Percentiles rank a stretch among this genome's conserved stretches.
Conservation (phyloP, 2,888 invertebrate genomes). For the Didymodactylos carnosus region DNA sequence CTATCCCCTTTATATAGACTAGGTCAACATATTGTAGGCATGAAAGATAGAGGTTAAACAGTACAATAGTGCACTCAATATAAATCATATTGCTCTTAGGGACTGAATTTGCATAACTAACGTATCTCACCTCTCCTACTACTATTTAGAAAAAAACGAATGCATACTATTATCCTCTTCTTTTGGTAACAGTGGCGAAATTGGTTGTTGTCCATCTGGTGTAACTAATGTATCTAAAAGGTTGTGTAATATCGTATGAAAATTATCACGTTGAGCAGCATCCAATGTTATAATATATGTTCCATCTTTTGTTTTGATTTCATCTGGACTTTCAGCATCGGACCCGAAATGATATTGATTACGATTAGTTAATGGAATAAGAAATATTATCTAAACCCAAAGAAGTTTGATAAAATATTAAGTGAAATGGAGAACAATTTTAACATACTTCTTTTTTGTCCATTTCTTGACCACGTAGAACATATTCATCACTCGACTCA, state of each 20-base stretch:
- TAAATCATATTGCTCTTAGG: too few relatives aligned
- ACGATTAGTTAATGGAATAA: neutral
- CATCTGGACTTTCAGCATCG: neutral
- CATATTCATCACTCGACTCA: neutral
- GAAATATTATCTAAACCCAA: neutral
- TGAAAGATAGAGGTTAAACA: too few relatives aligned
- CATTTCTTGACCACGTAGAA: neutral
- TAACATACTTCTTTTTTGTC: neutral
- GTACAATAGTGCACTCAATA: too few relatives aligned
- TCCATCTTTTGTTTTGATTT: neutral
- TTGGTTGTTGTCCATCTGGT: neutral
- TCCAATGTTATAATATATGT: neutral
- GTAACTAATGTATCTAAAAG: neutral
- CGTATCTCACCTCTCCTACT: too few relatives aligned
- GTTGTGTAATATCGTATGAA: neutral
- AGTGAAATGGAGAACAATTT: too few relatives aligned
- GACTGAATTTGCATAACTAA: too few relatives aligned
- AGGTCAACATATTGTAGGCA: too few relatives aligned
- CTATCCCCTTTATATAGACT: too few relatives aligned
- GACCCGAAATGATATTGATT: neutral
- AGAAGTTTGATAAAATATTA: neutral
- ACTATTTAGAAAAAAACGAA: too few relatives aligned
- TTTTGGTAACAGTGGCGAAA: neutral
- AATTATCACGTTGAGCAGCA: neutral
- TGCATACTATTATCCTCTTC: too few relatives aligned